A percentile compares a stretch with the other conserved stretches of the same genome.
Evolutionary conservation across 2,888 invertebrate genomes (phyloP).

Genomic region (Bruchidius siliquastri): DNA sequence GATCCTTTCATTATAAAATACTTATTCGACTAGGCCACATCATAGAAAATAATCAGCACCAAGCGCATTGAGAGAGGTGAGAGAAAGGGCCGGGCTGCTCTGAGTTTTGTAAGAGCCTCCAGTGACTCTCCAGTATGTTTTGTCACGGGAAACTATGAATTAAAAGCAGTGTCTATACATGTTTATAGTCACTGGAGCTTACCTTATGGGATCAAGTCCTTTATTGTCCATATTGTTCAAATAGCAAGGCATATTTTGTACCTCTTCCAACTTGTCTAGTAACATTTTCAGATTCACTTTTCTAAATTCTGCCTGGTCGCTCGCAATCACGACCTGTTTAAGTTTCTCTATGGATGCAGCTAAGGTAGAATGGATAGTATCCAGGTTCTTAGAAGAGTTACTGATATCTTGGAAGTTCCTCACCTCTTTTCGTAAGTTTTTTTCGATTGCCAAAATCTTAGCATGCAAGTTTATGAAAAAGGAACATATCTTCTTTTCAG

Average conservation of each 20-base stretch:
- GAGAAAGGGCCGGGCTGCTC: too few species aligned
- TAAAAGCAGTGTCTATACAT: too few species aligned
- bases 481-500: slow-evolving; percentile 17
- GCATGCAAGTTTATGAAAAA: slow-evolving; percentile 20
- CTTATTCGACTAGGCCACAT: too few species aligned
- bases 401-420: slow-evolving; percentile 5
- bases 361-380: slow-evolving; percentile 15
- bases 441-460: slow-evolving; percentile 14
- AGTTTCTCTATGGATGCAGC: slow-evolving; percentile 17
- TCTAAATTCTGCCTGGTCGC: slow-evolving; percentile 13
- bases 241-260: slow-evolving; percentile 25
- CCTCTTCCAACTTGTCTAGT: slow-evolving; percentile 19
- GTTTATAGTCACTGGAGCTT: too few species aligned
- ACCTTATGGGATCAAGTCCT: slow-evolving; percentile 19
- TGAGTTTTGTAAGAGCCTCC: too few species aligned
- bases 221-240: slow-evolving; percentile 15
- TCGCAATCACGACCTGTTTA: slow-evolving; percentile 17
- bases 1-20: too few species aligned
- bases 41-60: too few species aligned
- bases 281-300: slow-evolving; percentile 27
- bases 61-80: too few species aligned
- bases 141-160: too few species aligned
- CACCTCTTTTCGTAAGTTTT: slow-evolving; percentile 13
- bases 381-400: slow-evolving; percentile 12
- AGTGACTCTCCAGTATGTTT: too few species aligned